phyloP scores from a whole-genome alignment of 1,140 invertebrate species.

The Xylocopa sonorina region DNA sequence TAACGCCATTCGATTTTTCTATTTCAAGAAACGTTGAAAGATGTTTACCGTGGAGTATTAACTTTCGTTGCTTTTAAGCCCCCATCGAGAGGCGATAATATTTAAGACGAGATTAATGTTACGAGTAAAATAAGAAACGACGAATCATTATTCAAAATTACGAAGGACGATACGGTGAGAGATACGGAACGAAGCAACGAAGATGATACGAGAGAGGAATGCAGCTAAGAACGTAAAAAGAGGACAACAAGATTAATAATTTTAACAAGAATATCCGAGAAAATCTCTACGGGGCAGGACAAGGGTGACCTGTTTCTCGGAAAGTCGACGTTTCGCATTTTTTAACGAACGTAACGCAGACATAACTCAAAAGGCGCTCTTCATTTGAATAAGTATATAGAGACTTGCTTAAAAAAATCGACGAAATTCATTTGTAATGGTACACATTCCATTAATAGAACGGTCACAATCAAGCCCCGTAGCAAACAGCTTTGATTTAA shows the following conservation, averaged over 20 bases:
- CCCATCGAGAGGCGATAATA: neutral
- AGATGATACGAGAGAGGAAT: too few relatives aligned
- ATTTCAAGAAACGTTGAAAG: neutral
- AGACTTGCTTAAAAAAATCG: neutral
- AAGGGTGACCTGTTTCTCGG: neutral
- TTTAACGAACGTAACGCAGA: neutral
- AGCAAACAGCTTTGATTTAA: slow-evolving; percentile 14
- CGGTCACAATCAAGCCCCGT: neutral
- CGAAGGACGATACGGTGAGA: neutral
- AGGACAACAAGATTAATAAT: neutral
- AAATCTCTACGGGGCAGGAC: neutral
- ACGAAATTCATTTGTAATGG: neutral
- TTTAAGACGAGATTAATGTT: neutral
- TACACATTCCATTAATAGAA: neutral
- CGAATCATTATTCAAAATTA: neutral
- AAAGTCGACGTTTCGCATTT: neutral
- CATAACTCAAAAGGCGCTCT: neutral
- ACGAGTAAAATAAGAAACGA: rapidly evolving
- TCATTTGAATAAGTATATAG: neutral
- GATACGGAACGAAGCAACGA: too few relatives aligned
- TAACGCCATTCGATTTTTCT: neutral
- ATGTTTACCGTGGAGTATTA: neutral
- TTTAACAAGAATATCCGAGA: neutral
- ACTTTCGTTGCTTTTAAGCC: neutral
- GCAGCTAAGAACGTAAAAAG: neutral